Evolutionary conservation across 2,797 vertebrate genomes (phyloP).

Genomic region (Orientallactaga sibirica): DNA sequence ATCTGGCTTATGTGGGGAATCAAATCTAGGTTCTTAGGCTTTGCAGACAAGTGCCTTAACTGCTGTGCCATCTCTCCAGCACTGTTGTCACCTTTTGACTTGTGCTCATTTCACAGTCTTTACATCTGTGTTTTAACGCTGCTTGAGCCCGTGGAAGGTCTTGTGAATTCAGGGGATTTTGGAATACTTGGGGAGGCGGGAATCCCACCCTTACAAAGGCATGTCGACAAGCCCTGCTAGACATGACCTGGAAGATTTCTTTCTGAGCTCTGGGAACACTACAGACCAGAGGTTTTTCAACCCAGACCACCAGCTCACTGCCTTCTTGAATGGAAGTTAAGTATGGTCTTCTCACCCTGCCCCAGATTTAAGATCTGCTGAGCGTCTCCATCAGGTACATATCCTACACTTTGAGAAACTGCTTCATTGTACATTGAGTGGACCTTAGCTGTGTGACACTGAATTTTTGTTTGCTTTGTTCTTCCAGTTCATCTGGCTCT

Average conservation of each 20-base stretch:
- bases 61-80: too few species aligned
- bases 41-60: too few species aligned
- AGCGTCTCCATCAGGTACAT: not conserved
- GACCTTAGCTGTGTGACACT: not conserved
- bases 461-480: not conserved
- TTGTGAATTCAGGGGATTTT: not conserved
- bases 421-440: not conserved
- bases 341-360: not conserved
- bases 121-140: not conserved
- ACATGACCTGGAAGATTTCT: not conserved
- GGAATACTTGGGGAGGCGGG: not conserved
- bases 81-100: not conserved
- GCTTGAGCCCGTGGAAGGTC: not conserved
- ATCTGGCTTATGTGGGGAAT: too few species aligned
- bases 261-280: not conserved
- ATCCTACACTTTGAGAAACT: not conserved
- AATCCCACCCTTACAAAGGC: not conserved
- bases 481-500: too few species aligned
- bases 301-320: too few species aligned
- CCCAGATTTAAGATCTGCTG: not conserved
- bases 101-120: not conserved
- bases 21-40: too few species aligned
- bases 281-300: not conserved
- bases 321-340: not conserved
- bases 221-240: not conserved